These are phyloP conservation scores for Spicauda simplicius DNA, from an alignment of 2,888 invertebrate species.

Conservation along the genomic window DNA sequence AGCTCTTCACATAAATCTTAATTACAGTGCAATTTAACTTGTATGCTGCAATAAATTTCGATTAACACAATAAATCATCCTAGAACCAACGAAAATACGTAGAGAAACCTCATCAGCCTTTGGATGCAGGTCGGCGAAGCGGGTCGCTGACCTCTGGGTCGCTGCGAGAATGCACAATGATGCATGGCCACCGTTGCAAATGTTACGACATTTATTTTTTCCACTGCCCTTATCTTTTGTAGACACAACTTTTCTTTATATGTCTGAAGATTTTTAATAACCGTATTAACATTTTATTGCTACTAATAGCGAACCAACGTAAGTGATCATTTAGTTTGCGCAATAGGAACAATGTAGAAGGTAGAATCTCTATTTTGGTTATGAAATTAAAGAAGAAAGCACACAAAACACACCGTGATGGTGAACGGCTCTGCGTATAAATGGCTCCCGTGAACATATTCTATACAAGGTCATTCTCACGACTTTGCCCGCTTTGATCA, in stretches of 20 bases:
- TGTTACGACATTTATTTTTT: slow-evolving; percentile 56
- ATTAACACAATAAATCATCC: slow-evolving; percentile 1
- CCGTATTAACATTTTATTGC: neutral
- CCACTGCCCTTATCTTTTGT: slow-evolving; percentile 39
- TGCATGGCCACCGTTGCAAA: slow-evolving; percentile 57
- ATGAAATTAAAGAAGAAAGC: no score
- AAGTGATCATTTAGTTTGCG: no score
- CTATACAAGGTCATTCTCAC: no score
- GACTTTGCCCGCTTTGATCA: no score
- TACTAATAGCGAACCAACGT: no score
- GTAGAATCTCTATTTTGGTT: no score
- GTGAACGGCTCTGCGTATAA: no score
- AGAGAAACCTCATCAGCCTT: slow-evolving; percentile 36
- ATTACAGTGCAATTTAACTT: neutral
- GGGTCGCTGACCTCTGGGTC: slow-evolving; percentile 47
- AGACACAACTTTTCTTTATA: slow-evolving; percentile 12
- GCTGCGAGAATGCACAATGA: slow-evolving; percentile 69
- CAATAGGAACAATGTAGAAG: no score
- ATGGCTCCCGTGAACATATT: no score
- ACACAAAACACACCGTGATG: no score
- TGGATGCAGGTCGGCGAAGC: slow-evolving; percentile 34
- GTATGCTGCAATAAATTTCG: neutral
- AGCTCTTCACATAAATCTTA: neutral
- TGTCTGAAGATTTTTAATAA: neutral
- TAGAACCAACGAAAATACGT: slow-evolving; percentile 4